These are phyloP conservation scores for Orbicella faveolata DNA, from an alignment of 64 coral and sea anemone genomes.

Conservation along the genomic window DNA sequence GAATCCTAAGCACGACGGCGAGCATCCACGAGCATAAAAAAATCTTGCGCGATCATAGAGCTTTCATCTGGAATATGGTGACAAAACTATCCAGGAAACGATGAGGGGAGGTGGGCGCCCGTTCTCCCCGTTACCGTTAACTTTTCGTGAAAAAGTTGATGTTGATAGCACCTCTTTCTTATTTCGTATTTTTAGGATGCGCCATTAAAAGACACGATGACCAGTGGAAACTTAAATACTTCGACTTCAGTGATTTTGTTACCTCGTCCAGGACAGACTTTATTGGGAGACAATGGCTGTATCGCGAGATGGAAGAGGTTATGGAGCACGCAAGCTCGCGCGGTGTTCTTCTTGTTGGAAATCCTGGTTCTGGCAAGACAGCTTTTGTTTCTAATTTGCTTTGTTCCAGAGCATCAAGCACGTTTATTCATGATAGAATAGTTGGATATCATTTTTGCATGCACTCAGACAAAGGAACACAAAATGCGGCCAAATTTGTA, in stretches of 20 bases:
- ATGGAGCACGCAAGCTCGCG: not conserved
- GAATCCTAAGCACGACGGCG: too few species aligned
- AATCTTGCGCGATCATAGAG: too few species aligned
- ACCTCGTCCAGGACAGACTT: constrained; percentile 44
- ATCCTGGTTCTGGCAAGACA: constrained; percentile 69
- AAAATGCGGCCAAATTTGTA: constrained; percentile 55
- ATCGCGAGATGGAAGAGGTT: not conserved
- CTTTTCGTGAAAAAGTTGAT: too few species aligned
- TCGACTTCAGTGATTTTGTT: constrained; percentile 53
- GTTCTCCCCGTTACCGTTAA: too few species aligned
- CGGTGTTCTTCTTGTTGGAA: constrained; percentile 46
- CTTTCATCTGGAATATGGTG: too few species aligned
- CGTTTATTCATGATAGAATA: constrained; percentile 43
- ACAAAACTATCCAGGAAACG: too few species aligned
- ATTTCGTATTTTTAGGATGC: not conserved
- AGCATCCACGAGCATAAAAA: too few species aligned
- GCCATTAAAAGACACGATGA: not conserved
- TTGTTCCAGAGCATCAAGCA: constrained; percentile 50
- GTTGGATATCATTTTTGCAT: constrained; percentile 72
- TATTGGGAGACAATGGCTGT: constrained; percentile 64
- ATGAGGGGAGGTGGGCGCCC: too few species aligned
- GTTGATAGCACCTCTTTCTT: too few species aligned
- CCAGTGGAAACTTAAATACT: not conserved
- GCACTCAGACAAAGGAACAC: constrained; percentile 52
- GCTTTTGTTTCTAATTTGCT: constrained; percentile 56